Conservation (phyloP, 2,113 vertebrate species). For the Cheilinus undulatus region DNA sequence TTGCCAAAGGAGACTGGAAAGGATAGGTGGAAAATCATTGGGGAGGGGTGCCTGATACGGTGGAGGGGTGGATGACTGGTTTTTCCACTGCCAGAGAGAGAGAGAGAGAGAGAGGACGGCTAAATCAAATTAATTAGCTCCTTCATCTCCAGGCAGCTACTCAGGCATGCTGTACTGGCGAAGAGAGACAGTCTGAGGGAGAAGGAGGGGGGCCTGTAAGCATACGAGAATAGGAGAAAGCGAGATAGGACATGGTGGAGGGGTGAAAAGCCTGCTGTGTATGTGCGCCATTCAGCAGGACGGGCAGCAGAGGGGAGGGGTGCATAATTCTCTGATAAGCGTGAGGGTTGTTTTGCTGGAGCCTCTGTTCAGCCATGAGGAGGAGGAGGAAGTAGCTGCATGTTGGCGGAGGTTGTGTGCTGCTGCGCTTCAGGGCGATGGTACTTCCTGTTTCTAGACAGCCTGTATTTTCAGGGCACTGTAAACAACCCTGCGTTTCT, state of each 20-base stretch:
- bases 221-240: slow-evolving; percentile 64
- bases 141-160: slow-evolving; percentile 86
- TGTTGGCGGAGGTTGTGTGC: slow-evolving; percentile 60
- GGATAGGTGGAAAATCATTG: slow-evolving; percentile 84
- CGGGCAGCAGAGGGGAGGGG: slow-evolving; percentile 63
- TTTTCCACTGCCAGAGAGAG: slow-evolving; percentile 83
- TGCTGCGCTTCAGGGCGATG: slow-evolving; percentile 65
- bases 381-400: slow-evolving; percentile 67
- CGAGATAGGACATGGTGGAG: slow-evolving; percentile 70
- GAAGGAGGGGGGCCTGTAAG: slow-evolving; percentile 26
- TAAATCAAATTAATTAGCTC: slow-evolving; percentile 90
- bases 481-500: slow-evolving; percentile 71
- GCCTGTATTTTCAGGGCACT: slow-evolving; percentile 71
- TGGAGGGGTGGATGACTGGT: slow-evolving; percentile 59
- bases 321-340: slow-evolving; percentile 82
- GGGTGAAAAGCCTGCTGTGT: slow-evolving; percentile 77
- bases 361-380: slow-evolving; percentile 61
- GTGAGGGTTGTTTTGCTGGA: slow-evolving; percentile 79
- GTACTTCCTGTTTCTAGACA: slow-evolving; percentile 82
- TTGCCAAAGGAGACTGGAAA: slow-evolving; percentile 81
- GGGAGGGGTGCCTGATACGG: slow-evolving; percentile 82
- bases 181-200: slow-evolving; percentile 54
- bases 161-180: slow-evolving; percentile 82
- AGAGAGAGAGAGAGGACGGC: slow-evolving; percentile 76
- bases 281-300: slow-evolving; percentile 74